These are phyloP conservation scores for Micoletzkya japonica DNA, from an alignment of 2,888 invertebrate genomes.

Conservation along the genomic window DNA sequence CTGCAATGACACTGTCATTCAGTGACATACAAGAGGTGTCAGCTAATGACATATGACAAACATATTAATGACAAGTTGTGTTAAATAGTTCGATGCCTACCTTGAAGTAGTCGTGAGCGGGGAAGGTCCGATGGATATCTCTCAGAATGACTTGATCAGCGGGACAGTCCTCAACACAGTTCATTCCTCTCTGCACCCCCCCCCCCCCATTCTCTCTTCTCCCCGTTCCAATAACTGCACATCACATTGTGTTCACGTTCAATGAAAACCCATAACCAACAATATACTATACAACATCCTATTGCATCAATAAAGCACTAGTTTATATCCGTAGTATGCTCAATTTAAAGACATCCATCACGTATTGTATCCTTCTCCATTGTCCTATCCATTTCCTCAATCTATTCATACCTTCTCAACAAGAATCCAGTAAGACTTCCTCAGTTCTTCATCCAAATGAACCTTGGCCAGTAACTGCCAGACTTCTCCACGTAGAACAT, in stretches of 20 bases:
- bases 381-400: background rate
- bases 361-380: background rate
- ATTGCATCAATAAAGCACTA: too few species aligned
- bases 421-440: constrained; percentile 87
- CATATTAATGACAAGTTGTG: too few species aligned
- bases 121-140: constrained; percentile 96
- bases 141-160: constrained; percentile 92
- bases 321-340: too few species aligned
- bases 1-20: constrained; percentile 34
- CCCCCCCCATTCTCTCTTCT: too few species aligned
- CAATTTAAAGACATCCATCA: constrained; percentile 14
- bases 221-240: too few species aligned
- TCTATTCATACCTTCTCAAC: constrained; percentile 78
- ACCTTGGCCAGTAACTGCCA: constrained; percentile 91
- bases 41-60: too few species aligned
- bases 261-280: too few species aligned
- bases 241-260: too few species aligned
- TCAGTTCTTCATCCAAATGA: constrained; percentile 77
- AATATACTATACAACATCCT: too few species aligned
- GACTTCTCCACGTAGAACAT: constrained; percentile 89
- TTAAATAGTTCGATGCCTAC: constrained; percentile 67
- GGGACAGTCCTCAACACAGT: constrained; percentile 78
- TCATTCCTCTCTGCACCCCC: too few species aligned
- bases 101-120: constrained; percentile 95
- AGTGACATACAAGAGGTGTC: background rate